phyloP scores from a whole-genome alignment of 2,888 invertebrate species.

The Nomada fabriciana region DNA sequence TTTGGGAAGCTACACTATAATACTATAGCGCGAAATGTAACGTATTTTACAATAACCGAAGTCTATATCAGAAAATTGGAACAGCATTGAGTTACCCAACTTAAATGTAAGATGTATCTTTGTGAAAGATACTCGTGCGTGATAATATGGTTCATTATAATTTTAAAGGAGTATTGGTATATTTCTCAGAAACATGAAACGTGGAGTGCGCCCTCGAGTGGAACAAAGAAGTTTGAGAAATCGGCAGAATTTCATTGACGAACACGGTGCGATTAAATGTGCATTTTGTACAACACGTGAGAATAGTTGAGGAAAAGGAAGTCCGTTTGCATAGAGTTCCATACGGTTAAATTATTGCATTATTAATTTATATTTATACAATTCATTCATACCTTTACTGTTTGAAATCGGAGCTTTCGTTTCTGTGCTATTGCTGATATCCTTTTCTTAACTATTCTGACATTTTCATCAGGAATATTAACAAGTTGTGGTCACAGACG shows the following conservation, averaged over 20 bases:
- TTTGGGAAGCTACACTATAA: constrained; percentile 12
- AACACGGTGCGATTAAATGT: constrained; percentile 25
- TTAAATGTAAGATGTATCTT: background rate
- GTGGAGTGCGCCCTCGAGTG: background rate
- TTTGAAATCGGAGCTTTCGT: constrained; percentile 18
- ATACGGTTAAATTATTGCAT: constrained; percentile 35
- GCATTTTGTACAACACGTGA: constrained; percentile 34
- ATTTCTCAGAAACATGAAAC: background rate
- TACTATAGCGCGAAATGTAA: constrained; percentile 25
- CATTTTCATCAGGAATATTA: constrained; percentile 14
- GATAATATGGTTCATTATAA: background rate
- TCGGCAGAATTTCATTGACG: constrained; percentile 1
- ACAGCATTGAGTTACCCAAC: constrained; percentile 5
- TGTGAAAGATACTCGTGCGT: background rate
- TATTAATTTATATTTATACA: constrained; percentile 47
- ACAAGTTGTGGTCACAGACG: constrained; percentile 24
- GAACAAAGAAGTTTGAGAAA: constrained; percentile 8
- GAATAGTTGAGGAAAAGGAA: constrained; percentile 40
- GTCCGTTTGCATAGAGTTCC: constrained; percentile 8
- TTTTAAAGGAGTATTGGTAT: constrained; percentile 2
- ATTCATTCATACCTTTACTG: constrained; percentile 18
- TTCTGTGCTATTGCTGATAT: background rate
- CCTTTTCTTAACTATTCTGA: constrained; percentile 37
- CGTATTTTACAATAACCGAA: constrained; percentile 21
- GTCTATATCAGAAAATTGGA: constrained; percentile 9